Evolutionary conservation across 1,140 invertebrate genomes (phyloP).

Genomic region (Magallana angulata): DNA sequence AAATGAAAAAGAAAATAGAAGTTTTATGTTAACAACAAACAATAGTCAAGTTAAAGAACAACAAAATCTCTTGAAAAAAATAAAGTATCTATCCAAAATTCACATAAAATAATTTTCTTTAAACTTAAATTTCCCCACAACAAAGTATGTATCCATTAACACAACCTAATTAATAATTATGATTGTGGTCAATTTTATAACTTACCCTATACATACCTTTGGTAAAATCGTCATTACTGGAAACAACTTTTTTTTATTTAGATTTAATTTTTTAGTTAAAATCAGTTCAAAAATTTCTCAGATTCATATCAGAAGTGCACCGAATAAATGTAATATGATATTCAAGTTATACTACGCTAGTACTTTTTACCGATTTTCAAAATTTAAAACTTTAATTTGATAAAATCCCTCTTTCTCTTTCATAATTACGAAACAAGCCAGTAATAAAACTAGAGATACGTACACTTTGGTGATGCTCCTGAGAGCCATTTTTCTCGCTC

Average conservation of each 20-base stretch:
- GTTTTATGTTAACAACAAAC: background rate
- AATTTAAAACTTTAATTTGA: no score
- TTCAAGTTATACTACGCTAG: no score
- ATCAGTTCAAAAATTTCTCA: no score
- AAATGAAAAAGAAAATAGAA: conserved; percentile 80
- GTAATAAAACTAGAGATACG: conserved; percentile 81
- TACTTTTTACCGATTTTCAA: no score
- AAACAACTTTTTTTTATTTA: background rate
- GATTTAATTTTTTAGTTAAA: no score
- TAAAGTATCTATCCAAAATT: no score
- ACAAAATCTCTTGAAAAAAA: no score
- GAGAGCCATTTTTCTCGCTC: conserved; percentile 93
- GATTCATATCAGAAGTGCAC: no score
- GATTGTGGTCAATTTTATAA: background rate
- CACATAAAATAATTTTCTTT: background rate
- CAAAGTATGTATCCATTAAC: background rate
- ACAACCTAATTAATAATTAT: background rate
- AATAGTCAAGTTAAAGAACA: no score
- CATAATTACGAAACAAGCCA: no score
- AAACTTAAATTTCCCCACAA: background rate
- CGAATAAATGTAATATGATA: no score
- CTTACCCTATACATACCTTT: conserved; percentile 24
- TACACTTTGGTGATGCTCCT: conserved; percentile 97
- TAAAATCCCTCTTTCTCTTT: no score
- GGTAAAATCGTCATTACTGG: background rate